Percentiles rank a stretch among this genome's conserved stretches.
Conservation (phyloP, 2,888 invertebrate species). For the Chelonus formosanus region DNA sequence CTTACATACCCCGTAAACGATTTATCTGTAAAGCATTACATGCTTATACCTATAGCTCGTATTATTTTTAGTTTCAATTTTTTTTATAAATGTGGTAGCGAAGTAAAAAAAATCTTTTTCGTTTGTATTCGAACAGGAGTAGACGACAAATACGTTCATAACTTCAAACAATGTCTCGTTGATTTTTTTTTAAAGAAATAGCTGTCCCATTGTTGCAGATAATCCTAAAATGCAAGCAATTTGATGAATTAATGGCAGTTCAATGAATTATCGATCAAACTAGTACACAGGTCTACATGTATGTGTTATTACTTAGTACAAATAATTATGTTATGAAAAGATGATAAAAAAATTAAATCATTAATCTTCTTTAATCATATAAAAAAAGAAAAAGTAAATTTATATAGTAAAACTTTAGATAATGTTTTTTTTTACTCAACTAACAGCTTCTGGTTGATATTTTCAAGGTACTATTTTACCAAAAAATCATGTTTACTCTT, state of each 20-base stretch:
- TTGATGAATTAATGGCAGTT: slow-evolving; percentile 57
- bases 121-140: slow-evolving; percentile 25
- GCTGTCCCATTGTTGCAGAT: slow-evolving; percentile 65
- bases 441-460: no score
- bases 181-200: slow-evolving; percentile 62
- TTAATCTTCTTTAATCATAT: no score
- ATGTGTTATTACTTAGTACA: no score
- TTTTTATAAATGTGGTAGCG: slow-evolving; percentile 28
- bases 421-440: no score
- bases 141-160: slow-evolving; percentile 31
- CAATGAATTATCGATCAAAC: slow-evolving; percentile 28
- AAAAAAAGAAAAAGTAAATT: no score
- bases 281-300: no score
- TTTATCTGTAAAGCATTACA: slow-evolving; percentile 31
- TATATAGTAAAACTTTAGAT: no score
- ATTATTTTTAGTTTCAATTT: slow-evolving; percentile 17
- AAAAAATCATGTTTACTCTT: no score
- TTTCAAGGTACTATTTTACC: no score
- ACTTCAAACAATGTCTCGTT: slow-evolving; percentile 31
- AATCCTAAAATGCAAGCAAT: slow-evolving; percentile 65
- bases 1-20: slow-evolving; percentile 33
- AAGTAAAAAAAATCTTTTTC: slow-evolving; percentile 21
- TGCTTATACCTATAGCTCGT: slow-evolving; percentile 33
- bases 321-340: no score
- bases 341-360: no score